Base-by-base conservation (phyloP, 1,140 invertebrate genomes). In the Drosophila kurseongensis region DNA sequence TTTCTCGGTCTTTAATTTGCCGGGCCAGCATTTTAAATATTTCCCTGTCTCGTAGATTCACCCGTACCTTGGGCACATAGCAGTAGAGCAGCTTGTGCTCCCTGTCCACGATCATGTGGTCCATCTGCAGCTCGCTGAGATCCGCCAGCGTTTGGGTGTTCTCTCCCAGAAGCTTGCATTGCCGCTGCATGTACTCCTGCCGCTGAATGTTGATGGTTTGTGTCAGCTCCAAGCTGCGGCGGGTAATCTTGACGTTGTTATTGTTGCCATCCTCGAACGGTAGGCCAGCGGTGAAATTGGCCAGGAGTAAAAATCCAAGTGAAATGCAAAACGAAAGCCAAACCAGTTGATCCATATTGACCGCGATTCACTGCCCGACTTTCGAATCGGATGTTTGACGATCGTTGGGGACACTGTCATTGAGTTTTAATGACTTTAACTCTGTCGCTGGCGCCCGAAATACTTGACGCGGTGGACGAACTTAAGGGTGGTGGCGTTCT, bases 1-100 rank as follows among this genome's bases (percentile, higher is more conserved):
- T 40, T 4, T 16, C 41, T 23, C 44, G 2, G 16, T 18, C 29
- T 16, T 29, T 23, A 54, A 47, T 42, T 40, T 42, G 55, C 36
- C 45, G 51, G 56, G 42, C 0, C 42, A 57, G 60, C 56, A 23
- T 23, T 61, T 48, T 14, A 14, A 10, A 66, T 60, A n/a, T 4
- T 32, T 12, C 12, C 42, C 54, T 13, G 12, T 16, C 36, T 18
- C n/a, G 16, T 0, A 4, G 14, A 40, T 38, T 35, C 12, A 41
- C n/a, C n/a, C 60, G 4, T 62, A 66, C 96, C 95, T 98, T 98
- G 57, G 98, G 97, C 52, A 98, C 97, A 93, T 98, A 98, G 91
- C 98, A 98, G 90, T 98, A 98, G 0, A 98, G 93, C 4, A 98
- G 92, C 84, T 96, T 96, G 80, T 97, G 96, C 52, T 95, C 94